Conservation (phyloP, 2,797 vertebrate species). For the Macropus fuliginosus region DNA sequence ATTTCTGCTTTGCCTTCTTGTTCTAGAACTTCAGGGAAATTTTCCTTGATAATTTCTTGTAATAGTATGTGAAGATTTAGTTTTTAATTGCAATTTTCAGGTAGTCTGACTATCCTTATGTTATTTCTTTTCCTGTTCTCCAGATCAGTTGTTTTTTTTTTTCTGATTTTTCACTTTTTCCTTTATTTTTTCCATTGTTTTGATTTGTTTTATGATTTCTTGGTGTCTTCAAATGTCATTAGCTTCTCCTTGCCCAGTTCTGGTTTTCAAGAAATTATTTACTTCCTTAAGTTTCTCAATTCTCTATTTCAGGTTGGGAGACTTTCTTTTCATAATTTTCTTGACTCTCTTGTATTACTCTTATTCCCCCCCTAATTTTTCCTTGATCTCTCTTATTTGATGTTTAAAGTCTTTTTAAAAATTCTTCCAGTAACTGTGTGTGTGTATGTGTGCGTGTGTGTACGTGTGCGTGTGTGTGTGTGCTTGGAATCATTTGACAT, state of each 20-base stretch:
- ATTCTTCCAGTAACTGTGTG: neutral
- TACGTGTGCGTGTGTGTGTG: too few relatives aligned
- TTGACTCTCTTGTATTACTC: neutral
- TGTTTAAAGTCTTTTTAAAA: neutral
- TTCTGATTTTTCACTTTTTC: neutral
- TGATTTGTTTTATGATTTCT: neutral
- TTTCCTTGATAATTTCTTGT: too few relatives aligned
- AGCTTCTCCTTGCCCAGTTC: neutral
- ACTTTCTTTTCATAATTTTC: too few relatives aligned
- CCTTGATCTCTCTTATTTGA: neutral
- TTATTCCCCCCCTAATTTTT: neutral
- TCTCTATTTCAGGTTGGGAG: too few relatives aligned
- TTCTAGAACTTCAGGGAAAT: too few relatives aligned
- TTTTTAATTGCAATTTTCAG: neutral
- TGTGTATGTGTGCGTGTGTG: too few relatives aligned
- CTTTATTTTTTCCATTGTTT: neutral
- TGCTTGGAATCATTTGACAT: neutral
- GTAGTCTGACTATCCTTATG: neutral
- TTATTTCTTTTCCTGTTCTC: neutral
- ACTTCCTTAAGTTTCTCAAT: neutral
- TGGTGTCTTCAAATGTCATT: neutral
- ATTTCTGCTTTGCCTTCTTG: too few relatives aligned
- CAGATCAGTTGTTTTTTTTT: neutral
- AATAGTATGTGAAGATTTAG: too few relatives aligned
- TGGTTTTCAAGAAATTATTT: neutral